Percentiles rank a stretch among this genome's conserved stretches.
phyloP scores from a whole-genome alignment of 2,888 invertebrate genomes.

The Gastracanthus pulcherrimus region DNA sequence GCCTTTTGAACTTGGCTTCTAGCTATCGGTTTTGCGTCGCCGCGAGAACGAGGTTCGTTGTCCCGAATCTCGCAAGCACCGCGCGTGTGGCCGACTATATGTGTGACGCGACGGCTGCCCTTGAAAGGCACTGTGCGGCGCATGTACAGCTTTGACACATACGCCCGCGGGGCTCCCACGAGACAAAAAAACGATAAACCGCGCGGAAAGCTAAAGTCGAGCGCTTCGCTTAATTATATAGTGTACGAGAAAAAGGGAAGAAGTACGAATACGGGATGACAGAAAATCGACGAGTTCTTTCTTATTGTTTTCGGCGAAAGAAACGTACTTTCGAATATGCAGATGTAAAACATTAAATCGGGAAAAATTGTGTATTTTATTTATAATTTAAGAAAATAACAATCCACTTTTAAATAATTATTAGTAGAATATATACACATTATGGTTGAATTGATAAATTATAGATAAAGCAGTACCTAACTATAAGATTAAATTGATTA shows the following conservation, averaged over 20 bases:
- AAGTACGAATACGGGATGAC: neutral
- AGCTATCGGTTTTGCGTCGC: neutral
- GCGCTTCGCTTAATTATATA: neutral
- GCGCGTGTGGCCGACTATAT: neutral
- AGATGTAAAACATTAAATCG: neutral
- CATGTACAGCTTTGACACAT: neutral
- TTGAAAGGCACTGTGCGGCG: neutral
- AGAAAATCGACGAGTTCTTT: neutral
- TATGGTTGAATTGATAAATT: neutral
- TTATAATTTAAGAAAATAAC: neutral
- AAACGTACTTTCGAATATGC: neutral
- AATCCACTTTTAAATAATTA: neutral
- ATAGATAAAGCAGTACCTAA: neutral
- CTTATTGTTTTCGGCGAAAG: neutral
- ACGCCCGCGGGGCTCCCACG: neutral
- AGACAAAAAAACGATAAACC: conserved; percentile 7
- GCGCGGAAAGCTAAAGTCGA: neutral
- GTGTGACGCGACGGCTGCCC: neutral
- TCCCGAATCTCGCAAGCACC: neutral
- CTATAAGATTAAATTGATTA: no score
- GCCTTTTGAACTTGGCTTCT: conserved; percentile 3
- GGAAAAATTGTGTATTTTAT: neutral
- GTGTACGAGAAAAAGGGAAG: neutral
- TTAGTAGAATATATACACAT: neutral
- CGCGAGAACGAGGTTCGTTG: neutral